Base-by-base conservation (phyloP, 37 sponge, comb jelly and placozoan species). In the Amphimedon queenslandica region DNA sequence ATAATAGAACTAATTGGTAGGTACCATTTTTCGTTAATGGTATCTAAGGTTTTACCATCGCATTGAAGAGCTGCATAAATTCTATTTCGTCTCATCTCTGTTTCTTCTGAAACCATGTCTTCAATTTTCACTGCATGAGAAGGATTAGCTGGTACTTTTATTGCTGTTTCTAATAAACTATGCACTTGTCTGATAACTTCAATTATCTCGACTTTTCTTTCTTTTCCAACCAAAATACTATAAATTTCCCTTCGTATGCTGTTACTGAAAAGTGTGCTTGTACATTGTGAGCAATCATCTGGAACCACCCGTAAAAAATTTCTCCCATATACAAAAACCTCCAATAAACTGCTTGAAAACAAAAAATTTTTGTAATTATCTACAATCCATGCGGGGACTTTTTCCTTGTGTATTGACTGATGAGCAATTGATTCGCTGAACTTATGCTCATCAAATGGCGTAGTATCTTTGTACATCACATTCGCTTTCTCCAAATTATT, bases 241-340 rank as follows among this genome's bases (percentile, higher is more conserved):
- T 79, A 79, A 20, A 71, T 71, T 33, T 69, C 37, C 71, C 58
- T 67, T 16, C 80, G 60, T 38, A 79, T 57, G 32, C 42, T 35
- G 37, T 27, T 28, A 31, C 71, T 57, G 33, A 31, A 57, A 4
- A 40, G 5, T 20, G 29, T 2, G 1, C 71, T 38, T 28, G 61
- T 63, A 27, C 25, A 23, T 35, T 37, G 30, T 29, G 28, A n/a
- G 31, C 28, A 58, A 34, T 71, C 41, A 32, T 79, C 80, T 25
- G 63, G 63, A 34, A 79, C 71, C 2, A 71, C 30, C 0, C 71
- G 63, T 18, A 79, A 42, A 28, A 60, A 25, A 40, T 28, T 31
- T 34, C 63, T 58, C 28, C 64, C 70, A 0, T 57, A 3, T 0
- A 77, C 65, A 23, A 76, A 36, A 60, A 71, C 71, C 20, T 77